These are phyloP conservation scores for Falco naumanni DNA, from an alignment of 2,797 vertebrate genomes.

Conservation along the genomic window DNA sequence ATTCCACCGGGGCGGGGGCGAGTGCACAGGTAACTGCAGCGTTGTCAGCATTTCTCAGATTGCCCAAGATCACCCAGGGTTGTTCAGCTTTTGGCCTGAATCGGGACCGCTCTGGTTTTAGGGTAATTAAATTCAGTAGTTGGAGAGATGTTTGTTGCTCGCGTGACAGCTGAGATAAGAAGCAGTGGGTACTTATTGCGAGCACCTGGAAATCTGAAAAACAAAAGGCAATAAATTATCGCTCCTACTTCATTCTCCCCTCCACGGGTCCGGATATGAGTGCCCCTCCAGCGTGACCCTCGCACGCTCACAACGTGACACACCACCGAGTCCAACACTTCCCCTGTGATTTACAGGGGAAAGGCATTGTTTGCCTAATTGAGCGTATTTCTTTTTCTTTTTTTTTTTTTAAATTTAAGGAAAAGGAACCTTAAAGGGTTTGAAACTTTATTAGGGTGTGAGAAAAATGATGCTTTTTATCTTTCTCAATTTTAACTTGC, in stretches of 20 bases:
- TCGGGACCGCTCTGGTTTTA: not conserved
- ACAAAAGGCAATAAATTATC: constrained; percentile 55
- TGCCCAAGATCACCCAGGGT: accelerated
- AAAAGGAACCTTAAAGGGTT: not conserved
- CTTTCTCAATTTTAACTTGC: not conserved
- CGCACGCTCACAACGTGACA: not conserved
- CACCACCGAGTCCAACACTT: not conserved
- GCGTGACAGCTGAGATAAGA: not conserved
- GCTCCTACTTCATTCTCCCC: not conserved
- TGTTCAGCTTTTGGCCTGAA: not conserved
- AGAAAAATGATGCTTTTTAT: not conserved
- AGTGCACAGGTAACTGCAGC: not conserved
- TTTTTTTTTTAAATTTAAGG: not conserved
- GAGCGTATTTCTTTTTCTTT: not conserved
- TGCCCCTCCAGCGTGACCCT: constrained; percentile 18
- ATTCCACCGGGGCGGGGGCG: not conserved
- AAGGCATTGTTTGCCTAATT: not conserved
- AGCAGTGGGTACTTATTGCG: not conserved
- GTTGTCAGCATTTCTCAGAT: not conserved
- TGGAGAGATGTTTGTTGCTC: constrained; percentile 3
- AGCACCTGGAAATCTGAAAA: constrained; percentile 20
- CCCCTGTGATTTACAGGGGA: constrained; percentile 28
- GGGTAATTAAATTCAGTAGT: not conserved
- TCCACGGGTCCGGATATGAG: not conserved
- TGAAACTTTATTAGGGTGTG: not conserved